Evolutionary conservation across 2,888 invertebrate species (phyloP), one percentile per base, ranked within the genome.

Genomic region (Dryocosmus kuriphilus): DNA sequence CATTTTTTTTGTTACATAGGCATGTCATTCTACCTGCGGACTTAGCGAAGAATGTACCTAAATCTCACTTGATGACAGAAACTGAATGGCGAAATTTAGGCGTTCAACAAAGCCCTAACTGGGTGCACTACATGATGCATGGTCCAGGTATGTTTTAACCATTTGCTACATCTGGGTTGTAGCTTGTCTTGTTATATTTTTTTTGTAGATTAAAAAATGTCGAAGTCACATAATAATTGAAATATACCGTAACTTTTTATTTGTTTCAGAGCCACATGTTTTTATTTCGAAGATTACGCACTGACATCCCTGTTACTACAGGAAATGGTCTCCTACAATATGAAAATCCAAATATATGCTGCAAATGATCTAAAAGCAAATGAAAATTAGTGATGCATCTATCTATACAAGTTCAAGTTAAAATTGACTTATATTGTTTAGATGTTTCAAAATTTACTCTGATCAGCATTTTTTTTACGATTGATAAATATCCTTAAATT

Each of bases 31-130:
- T 98, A 46, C 98, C 98, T 2, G 94, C 95, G 24, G 97, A 98
- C 82, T 92, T 98, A 61, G 96, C 97, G 0, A 95, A 96, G 82
- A 92, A 95, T 75, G 97, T 98, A 0, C 98, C 98, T 0, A 96
- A 97, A 89, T 95, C 96, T 0, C 98, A 98, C 89, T 92, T 98
- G 71, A 97, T 98, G 97, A 96, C 97, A 0, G 98, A 98, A 92
- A 95, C 96, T 0, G 98, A 98, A 92, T 98, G 98, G 98, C 93
- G 98, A 80, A 97, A 97, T 91, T 94, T 98, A 1, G 98, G 98
- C 0, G 97, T 98, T 0, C 98, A 98, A 90, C 98, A 98, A 91
- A 97, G 97, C 89, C 97, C 97, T 0, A 96, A 96, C 73, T 97
- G 96, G 96, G 94, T 96, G 1, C 97, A 97, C 92, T 97, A 97